These are phyloP conservation scores for Sclerurus mexicanus DNA, from an alignment of 2,113 vertebrate species.

Conservation along the genomic window DNA sequence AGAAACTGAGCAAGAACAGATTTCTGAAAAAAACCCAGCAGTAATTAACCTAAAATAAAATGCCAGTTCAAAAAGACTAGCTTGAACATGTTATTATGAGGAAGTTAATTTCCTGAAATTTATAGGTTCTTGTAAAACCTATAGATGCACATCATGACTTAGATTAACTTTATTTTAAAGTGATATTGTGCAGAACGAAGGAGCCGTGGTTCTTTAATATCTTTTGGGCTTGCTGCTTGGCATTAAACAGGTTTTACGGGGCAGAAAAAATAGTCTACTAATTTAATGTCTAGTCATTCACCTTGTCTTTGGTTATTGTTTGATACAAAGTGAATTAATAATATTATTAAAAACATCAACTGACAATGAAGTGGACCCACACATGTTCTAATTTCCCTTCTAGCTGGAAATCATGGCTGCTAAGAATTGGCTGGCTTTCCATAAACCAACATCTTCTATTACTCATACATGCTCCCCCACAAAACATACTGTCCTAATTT, in stretches of 20 bases:
- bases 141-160: constrained; percentile 42
- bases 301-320: not conserved
- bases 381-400: not conserved
- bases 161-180: constrained; percentile 59
- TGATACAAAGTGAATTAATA: not conserved
- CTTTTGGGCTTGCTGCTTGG: constrained; percentile 13
- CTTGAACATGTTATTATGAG: not conserved
- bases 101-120: constrained; percentile 68
- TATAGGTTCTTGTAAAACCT: constrained; percentile 52
- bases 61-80: not conserved
- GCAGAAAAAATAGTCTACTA: not conserved
- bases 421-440: not conserved
- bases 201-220: not conserved
- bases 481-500: not conserved
- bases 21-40: not conserved
- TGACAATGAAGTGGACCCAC: not conserved
- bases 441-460: not conserved
- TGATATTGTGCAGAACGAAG: not conserved
- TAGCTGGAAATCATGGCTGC: not conserved
- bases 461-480: not conserved
- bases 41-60: constrained; percentile 40
- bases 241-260: constrained; percentile 23
- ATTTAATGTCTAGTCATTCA: not conserved
- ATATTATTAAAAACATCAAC: not conserved
- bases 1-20: not conserved